These are phyloP conservation scores for Catamblyrhynchus diadema DNA, from an alignment of 2,797 vertebrate species.

Conservation along the genomic window DNA sequence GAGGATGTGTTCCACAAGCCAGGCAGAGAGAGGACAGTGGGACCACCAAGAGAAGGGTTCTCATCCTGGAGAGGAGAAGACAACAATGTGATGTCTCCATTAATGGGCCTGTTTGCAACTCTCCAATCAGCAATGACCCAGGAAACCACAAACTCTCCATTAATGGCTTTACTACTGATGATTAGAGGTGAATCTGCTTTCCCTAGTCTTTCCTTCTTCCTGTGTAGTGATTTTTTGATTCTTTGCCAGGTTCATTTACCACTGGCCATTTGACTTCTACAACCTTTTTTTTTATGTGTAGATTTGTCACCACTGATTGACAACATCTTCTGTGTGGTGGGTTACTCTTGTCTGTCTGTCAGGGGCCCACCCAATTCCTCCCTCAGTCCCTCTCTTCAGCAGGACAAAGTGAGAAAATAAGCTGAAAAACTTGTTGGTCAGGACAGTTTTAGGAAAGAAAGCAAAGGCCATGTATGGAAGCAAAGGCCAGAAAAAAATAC, in stretches of 20 bases:
- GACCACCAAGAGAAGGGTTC: not conserved
- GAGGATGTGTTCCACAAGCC: not conserved
- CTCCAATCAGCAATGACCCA: not conserved
- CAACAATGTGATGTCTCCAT: not conserved
- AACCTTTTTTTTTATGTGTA: not conserved
- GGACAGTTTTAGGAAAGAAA: not conserved
- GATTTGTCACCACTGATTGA: not conserved
- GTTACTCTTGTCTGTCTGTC: not conserved
- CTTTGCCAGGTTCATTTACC: not conserved
- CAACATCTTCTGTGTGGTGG: not conserved
- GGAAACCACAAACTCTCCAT: not conserved
- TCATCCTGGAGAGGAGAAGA: not conserved
- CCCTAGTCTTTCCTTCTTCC: not conserved
- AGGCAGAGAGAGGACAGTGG: not conserved
- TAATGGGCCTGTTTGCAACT: not conserved
- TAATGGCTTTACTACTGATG: not conserved
- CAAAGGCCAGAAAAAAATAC: not conserved
- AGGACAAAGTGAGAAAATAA: not conserved
- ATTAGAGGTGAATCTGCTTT: not conserved
- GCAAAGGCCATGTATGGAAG: accelerated
- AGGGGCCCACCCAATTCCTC: not conserved
- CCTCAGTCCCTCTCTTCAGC: not conserved
- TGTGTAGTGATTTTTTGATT: not conserved
- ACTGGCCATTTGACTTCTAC: not conserved
- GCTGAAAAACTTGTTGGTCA: not conserved